Evolutionary conservation across 1,140 invertebrate genomes (phyloP).

Genomic region (Drosophila bocki): DNA sequence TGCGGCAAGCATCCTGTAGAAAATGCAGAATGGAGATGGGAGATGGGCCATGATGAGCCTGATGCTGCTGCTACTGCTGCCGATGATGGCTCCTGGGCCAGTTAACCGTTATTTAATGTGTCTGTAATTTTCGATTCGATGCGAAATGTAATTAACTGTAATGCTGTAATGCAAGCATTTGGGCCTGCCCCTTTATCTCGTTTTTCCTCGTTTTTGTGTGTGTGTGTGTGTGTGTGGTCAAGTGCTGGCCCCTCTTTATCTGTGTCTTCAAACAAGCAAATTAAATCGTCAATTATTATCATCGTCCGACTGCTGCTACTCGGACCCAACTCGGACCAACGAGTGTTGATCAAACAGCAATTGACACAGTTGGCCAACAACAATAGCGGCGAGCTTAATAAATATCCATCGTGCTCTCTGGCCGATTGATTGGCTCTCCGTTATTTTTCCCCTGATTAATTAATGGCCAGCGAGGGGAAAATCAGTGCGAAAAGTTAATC

Average conservation of each 20-base stretch:
- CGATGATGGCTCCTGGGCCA: slow-evolving; percentile 35
- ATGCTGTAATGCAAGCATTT: slow-evolving; percentile 46
- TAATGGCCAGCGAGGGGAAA: slow-evolving; percentile 16
- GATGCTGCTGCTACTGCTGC: neutral
- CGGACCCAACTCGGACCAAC: too few relatives aligned
- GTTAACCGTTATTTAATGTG: slow-evolving; percentile 80
- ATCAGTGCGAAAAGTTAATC: slow-evolving; percentile 27
- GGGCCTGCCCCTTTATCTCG: slow-evolving; percentile 6
- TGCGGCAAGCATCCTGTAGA: slow-evolving; percentile 4
- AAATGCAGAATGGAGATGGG: neutral
- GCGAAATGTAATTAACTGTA: slow-evolving; percentile 80
- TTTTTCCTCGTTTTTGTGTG: neutral
- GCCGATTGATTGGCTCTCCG: slow-evolving; percentile 33
- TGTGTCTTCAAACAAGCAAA: slow-evolving; percentile 73
- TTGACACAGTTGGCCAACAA: slow-evolving; percentile 66
- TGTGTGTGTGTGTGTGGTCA: neutral
- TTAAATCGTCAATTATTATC: slow-evolving; percentile 76
- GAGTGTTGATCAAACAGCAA: slow-evolving; percentile 69
- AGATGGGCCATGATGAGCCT: slow-evolving; percentile 9
- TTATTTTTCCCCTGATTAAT: slow-evolving; percentile 28
- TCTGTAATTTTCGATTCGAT: slow-evolving; percentile 72
- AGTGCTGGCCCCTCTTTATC: slow-evolving; percentile 17
- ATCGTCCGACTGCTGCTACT: neutral
- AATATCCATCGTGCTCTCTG: slow-evolving; percentile 22
- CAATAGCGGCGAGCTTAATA: slow-evolving; percentile 29